Conservation (phyloP, 2,797 vertebrate genomes). For the Gymnothorax reevesii region DNA sequence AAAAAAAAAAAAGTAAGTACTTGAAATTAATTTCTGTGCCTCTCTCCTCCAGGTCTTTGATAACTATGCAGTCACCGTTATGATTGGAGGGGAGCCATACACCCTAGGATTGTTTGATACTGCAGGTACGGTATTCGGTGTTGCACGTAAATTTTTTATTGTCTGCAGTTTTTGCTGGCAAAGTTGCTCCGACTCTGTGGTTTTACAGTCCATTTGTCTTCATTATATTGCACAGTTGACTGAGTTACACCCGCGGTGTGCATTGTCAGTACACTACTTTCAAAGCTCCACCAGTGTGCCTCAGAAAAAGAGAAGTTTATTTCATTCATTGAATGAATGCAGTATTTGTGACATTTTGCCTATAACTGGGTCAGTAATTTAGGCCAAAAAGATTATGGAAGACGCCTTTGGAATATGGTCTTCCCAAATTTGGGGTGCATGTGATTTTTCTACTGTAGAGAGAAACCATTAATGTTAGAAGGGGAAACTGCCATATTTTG, state of each 20-base stretch:
- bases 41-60: conserved; percentile 72
- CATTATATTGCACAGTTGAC: background rate
- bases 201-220: background rate
- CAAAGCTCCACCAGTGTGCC: background rate
- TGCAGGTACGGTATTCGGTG: conserved; percentile 65
- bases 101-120: conserved; percentile 81
- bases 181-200: background rate
- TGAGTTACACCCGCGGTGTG: background rate
- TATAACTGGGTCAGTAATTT: background rate
- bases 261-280: background rate
- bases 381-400: too few species aligned
- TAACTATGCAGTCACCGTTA: conserved; percentile 83
- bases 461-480: background rate
- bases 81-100: conserved; percentile 82
- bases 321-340: background rate
- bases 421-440: too few species aligned
- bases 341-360: background rate
- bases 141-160: background rate
- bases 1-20: background rate
- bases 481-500: background rate
- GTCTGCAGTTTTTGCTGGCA: background rate
- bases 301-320: background rate
- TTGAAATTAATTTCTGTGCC: background rate
- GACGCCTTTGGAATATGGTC: too few species aligned
- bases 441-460: background rate